phyloP scores from a whole-genome alignment of 64 coral and sea anemone species.

The Dendrophyllia cribrosa region DNA sequence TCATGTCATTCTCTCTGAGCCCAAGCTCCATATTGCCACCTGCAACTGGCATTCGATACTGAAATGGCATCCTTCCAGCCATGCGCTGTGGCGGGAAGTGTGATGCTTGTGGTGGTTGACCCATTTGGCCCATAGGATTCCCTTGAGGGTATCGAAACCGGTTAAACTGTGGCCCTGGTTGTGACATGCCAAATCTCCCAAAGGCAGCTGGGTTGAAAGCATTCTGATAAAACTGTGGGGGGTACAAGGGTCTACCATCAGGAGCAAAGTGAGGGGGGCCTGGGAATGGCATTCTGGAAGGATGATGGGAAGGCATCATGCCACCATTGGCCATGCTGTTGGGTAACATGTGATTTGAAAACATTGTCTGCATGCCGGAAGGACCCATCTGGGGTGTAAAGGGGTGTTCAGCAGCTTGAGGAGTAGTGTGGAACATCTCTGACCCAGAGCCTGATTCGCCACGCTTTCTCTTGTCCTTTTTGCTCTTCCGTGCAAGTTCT shows the following conservation, averaged over 20 bases:
- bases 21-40: slow-evolving; percentile 22
- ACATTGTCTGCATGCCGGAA: slow-evolving; percentile 54
- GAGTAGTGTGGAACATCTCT: not conserved
- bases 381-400: slow-evolving; percentile 28
- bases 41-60: slow-evolving; percentile 38
- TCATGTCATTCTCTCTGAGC: slow-evolving; percentile 32
- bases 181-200: slow-evolving; percentile 70
- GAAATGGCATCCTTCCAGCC: slow-evolving; percentile 48
- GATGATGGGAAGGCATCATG: slow-evolving; percentile 81
- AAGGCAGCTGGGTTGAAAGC: slow-evolving; percentile 77
- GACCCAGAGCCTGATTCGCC: slow-evolving; percentile 54
- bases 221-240: slow-evolving; percentile 95
- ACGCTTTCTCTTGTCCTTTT: slow-evolving; percentile 57
- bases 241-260: slow-evolving; percentile 80
- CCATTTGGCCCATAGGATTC: slow-evolving; percentile 49
- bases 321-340: slow-evolving; percentile 75
- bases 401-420: not conserved
- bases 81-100: slow-evolving; percentile 52
- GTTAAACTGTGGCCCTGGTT: slow-evolving; percentile 70
- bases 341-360: slow-evolving; percentile 45
- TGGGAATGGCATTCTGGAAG: slow-evolving; percentile 72
- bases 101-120: slow-evolving; percentile 41
- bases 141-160: slow-evolving; percentile 62
- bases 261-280: slow-evolving; percentile 78
- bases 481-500: slow-evolving; percentile 80